Base-by-base conservation (phyloP, 2,888 invertebrate species). In the Mechanitis mazaeus region DNA sequence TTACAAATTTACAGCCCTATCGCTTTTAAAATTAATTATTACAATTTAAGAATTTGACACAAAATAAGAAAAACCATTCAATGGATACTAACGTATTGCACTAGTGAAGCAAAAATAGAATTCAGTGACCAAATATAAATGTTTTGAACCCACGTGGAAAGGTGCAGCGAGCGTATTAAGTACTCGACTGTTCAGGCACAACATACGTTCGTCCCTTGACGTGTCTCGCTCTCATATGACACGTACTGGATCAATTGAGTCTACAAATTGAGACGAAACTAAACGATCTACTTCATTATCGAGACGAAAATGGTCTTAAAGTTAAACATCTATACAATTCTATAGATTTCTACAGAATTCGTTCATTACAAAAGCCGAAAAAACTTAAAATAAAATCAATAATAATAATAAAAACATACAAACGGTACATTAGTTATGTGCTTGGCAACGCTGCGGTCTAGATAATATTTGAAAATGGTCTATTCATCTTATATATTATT, bases 41-140 rank as follows among this genome's bases (percentile, higher is more conserved):
- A 9, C 33, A 76, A 74, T 74, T 74, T 75, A 68, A 72, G 54
- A 76, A 69, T 78, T 79, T 71, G 72, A 73, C 76, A 78, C 81
- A 80, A 75, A 28, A 31, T 47, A 47, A 20, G 74, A 80, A 80
- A 69, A 74, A 80, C 82, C 80, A 83, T 84, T 82, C 77, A 77
- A 84, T 84, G 82, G 81, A 78, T 78, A 72, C 70, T 74, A 72
- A 78, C 73, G 71, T 87, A 88, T 88, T 89, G 87, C 89, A 89
- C 87, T 84, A 81, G 75, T 81, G 80, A 77, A 75, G 71, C 66
- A 66, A 58, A 61, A 58, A 64, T 62, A 66, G 55, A 64, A 65
- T 60, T 54, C 56, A 58, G 56, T 64, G 61, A 59, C 65, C 59
- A 59, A 46, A 56, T 59, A 60, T 59, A 54, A 60, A 59, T 45